A percentile compares a stretch with the other conserved stretches of the same genome.
phyloP scores from a whole-genome alignment of 2,797 vertebrate genomes.

The Eidolon dupreanum region DNA sequence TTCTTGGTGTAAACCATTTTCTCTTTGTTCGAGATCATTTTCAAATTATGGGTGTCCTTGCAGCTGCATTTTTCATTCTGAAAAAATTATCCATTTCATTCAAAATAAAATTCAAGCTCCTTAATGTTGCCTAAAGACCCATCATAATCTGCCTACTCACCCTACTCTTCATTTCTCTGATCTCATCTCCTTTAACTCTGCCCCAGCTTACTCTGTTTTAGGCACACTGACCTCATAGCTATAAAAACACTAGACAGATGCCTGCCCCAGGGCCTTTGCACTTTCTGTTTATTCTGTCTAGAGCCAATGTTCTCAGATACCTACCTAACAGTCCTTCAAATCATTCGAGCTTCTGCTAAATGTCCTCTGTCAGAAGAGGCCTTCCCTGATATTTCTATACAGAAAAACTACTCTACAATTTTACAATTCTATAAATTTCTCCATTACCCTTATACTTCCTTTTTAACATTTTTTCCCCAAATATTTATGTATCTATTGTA shows the following conservation, averaged over 20 bases:
- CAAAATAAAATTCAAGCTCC: not conserved
- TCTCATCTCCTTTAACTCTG: not conserved
- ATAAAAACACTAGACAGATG: not conserved
- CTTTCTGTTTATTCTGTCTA: not conserved
- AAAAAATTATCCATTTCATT: not conserved
- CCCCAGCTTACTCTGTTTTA: not conserved
- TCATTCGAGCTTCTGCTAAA: not conserved
- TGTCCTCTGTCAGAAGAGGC: not conserved
- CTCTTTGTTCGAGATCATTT: not conserved
- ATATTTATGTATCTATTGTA: not conserved
- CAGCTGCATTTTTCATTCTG: not conserved
- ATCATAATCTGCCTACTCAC: not conserved
- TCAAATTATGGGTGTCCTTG: not conserved
- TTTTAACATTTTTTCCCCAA: not conserved
- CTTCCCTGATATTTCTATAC: not conserved
- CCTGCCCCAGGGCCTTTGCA: not conserved
- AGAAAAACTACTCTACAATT: not conserved
- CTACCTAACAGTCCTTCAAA: not conserved
- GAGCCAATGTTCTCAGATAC: not conserved
- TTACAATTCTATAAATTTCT: not conserved
- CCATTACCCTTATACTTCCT: not conserved
- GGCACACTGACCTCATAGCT: not conserved
- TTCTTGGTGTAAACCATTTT: not conserved
- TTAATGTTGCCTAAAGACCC: not conserved
- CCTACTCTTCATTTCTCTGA: not conserved